Percentiles rank a stretch among this genome's conserved stretches.
These are phyloP conservation scores for Acanthosoma haemorrhoidale DNA, from an alignment of 2,888 invertebrate species.

Conservation along the genomic window DNA sequence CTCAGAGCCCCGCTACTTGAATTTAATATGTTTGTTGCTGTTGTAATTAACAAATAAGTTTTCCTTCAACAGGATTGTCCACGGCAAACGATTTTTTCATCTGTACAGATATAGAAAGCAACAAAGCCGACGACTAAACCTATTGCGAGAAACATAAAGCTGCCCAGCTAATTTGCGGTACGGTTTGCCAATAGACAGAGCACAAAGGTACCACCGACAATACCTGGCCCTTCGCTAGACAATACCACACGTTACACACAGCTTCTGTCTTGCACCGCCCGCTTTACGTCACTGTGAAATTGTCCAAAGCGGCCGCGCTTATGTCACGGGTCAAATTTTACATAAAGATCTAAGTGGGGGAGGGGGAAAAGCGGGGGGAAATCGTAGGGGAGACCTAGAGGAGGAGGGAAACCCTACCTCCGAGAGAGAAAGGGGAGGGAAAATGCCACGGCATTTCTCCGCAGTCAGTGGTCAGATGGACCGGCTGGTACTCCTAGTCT, in stretches of 20 bases:
- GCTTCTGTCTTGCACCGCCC: not conserved
- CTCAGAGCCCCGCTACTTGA: no score
- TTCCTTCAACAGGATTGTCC: no score
- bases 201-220: not conserved
- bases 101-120: no score
- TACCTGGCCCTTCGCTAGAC: not conserved
- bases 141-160: not conserved
- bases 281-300: constrained; percentile 3
- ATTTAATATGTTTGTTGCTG: no score
- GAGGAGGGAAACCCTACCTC: not conserved
- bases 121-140: not conserved
- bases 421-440: no score
- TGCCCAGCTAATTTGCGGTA: not conserved
- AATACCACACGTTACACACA: not conserved
- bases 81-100: no score
- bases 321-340: constrained; percentile 4
- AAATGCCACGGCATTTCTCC: no score
- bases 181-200: not conserved
- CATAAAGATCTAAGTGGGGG: not conserved
- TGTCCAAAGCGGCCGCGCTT: no score
- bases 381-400: not conserved
- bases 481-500: not conserved
- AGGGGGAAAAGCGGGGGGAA: not conserved
- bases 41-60: no score
- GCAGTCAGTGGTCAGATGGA: no score